These are phyloP conservation scores for Platypus cylindrus DNA, from an alignment of 2,888 invertebrate species.

Conservation along the genomic window DNA sequence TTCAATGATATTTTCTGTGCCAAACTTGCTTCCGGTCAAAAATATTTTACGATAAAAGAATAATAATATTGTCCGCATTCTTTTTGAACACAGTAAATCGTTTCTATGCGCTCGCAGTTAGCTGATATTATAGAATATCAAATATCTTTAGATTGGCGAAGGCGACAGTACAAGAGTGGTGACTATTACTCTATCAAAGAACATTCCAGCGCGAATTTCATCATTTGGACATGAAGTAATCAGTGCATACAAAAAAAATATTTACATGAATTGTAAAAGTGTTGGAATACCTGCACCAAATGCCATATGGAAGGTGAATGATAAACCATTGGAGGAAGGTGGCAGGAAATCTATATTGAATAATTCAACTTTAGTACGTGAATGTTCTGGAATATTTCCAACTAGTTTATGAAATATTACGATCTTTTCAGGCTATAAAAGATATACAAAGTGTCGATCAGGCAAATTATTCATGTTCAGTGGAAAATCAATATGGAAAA, in stretches of 20 bases:
- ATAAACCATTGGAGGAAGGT: conserved; percentile 58
- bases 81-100: no score
- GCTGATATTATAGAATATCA: no score
- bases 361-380: conserved; percentile 52
- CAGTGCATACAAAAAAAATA: conserved; percentile 79
- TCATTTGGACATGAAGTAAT: conserved; percentile 71
- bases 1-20: no score
- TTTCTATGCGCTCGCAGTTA: no score
- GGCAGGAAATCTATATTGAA: conserved; percentile 50
- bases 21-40: no score
- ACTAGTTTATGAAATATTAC: neutral
- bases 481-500: conserved; percentile 71
- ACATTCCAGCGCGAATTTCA: conserved; percentile 78
- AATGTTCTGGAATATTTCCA: neutral
- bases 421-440: conserved; percentile 38
- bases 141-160: conserved; percentile 51
- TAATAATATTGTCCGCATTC: no score
- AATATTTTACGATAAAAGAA: no score
- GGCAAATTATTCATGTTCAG: conserved; percentile 81
- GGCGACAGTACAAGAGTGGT: conserved; percentile 69
- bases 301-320: conserved; percentile 68
- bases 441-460: conserved; percentile 71
- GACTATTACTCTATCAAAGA: conserved; percentile 61
- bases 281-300: conserved; percentile 71
- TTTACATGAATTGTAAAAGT: conserved; percentile 69